Conservation (phyloP, 2,888 invertebrate genomes). For the Tubiluchus corallicola region DNA sequence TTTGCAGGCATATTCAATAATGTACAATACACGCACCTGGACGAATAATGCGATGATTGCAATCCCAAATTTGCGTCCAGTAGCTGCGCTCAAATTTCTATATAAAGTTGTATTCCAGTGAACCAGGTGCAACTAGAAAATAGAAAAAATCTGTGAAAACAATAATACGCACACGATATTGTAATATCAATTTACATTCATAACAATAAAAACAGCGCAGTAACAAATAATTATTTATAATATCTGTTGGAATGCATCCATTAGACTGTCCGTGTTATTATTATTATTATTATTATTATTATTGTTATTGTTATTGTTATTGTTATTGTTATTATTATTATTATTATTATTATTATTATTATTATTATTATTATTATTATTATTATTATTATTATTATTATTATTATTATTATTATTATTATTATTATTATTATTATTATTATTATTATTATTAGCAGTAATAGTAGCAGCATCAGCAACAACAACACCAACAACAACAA, state of each 20-base stretch:
- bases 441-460: neutral
- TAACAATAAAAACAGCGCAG: no score
- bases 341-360: slow-evolving; percentile 3
- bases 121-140: neutral
- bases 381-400: slow-evolving; percentile 3
- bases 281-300: no score
- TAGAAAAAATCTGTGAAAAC: no score
- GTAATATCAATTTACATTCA: no score
- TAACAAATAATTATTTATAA: no score
- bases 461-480: neutral
- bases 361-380: slow-evolving; percentile 3
- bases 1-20: no score
- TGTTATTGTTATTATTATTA: no score
- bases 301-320: no score
- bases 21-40: neutral
- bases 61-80: neutral
- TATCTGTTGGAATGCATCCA: no score
- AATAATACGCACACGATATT: no score
- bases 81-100: neutral
- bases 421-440: slow-evolving; percentile 3
- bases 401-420: slow-evolving; percentile 1
- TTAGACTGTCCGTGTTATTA: no score
- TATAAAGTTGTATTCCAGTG: neutral
- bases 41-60: neutral
- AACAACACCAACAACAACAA: no score